Evolutionary conservation across 1,140 invertebrate genomes (phyloP).

Genomic region (Contarinia nasturtii): DNA sequence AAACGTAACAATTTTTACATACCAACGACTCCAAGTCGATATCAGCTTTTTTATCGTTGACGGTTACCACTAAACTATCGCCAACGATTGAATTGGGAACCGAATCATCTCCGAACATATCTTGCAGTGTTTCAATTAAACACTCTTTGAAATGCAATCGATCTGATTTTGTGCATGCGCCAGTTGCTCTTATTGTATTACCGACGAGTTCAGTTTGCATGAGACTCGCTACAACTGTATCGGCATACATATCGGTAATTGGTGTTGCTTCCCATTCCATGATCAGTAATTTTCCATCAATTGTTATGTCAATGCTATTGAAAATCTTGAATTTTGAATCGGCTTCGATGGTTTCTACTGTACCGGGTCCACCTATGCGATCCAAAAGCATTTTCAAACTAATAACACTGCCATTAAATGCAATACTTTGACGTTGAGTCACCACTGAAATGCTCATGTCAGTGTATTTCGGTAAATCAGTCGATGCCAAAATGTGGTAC

Average conservation of each 20-base stretch:
- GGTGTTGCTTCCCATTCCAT: slow-evolving; percentile 90
- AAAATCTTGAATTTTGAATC: slow-evolving; percentile 59
- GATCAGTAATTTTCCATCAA: slow-evolving; percentile 69
- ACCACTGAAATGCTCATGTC: slow-evolving; percentile 87
- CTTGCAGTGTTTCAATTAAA: slow-evolving; percentile 77
- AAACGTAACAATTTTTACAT: slow-evolving; percentile 16
- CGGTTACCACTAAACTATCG: slow-evolving; percentile 67
- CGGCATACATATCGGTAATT: slow-evolving; percentile 94
- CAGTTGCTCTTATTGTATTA: slow-evolving; percentile 32
- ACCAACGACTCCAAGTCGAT: slow-evolving; percentile 71
- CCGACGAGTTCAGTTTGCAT: slow-evolving; percentile 55
- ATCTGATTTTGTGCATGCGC: slow-evolving; percentile 49
- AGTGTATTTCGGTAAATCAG: slow-evolving; percentile 89
- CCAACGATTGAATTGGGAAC: slow-evolving; percentile 90
- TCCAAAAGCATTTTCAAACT: slow-evolving; percentile 67
- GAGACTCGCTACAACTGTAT: slow-evolving; percentile 73
- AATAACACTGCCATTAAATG: slow-evolving; percentile 58
- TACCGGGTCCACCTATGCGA: slow-evolving; percentile 57
- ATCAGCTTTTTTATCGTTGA: slow-evolving; percentile 67
- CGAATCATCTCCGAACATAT: slow-evolving; percentile 87
- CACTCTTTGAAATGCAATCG: slow-evolving; percentile 84
- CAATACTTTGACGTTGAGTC: slow-evolving; percentile 73
- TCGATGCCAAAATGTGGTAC: slow-evolving; percentile 83
- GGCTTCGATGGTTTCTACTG: slow-evolving; percentile 47
- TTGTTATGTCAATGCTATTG: slow-evolving; percentile 55